Evolutionary conservation across 1,140 invertebrate genomes (phyloP), one percentile per base, ranked within the genome.

Genomic region (Drosophila biarmipes): DNA sequence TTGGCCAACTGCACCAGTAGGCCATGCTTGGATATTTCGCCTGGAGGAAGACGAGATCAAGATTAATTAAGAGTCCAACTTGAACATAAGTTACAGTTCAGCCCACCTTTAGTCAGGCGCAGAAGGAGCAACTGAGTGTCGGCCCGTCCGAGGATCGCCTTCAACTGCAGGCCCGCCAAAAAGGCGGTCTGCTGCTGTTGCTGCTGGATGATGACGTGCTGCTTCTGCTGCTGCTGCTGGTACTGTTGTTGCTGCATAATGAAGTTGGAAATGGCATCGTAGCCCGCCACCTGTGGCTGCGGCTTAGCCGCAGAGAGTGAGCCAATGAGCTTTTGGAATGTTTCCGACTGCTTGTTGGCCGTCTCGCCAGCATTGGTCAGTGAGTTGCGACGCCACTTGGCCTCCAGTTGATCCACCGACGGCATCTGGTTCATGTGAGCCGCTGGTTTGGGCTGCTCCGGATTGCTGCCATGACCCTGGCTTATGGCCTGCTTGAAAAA

Each of bases 1-100:
- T 91, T 91, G 21, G 90, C 80, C 58, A 91, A 55, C 46, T 91
- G 90, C 14, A 91, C 84, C 10, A 91, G 21, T 12, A 91, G 42
- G 4, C 90, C 90, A 40, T 91, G 90, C 56, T 91, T 91, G 1
- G 90, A 91, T 4, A 91, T 91, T 59, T 91, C 90, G 27, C 90
- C 90, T 91, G 15, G 0, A 75, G 8, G 1, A 19, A 17, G 11
- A 17, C 11, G 1, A n/a, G 14, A 0, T 2, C 24, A 27, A 0
- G 6, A 15, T 19, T 12, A 1, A 19, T n/a, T 10, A n/a, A 37
- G 7, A 31, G 29, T 31, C 7, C 2, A 31, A 10, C 10, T 31
- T 2, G 29, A 31, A 10, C 0, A 10, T 31, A 31, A 31, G 14
- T 12, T 1, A 5, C 4, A 3, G 4, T 17, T 11, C 15, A 19